Base-by-base conservation (phyloP, 1,140 invertebrate genomes). In the Formica exsecta region DNA sequence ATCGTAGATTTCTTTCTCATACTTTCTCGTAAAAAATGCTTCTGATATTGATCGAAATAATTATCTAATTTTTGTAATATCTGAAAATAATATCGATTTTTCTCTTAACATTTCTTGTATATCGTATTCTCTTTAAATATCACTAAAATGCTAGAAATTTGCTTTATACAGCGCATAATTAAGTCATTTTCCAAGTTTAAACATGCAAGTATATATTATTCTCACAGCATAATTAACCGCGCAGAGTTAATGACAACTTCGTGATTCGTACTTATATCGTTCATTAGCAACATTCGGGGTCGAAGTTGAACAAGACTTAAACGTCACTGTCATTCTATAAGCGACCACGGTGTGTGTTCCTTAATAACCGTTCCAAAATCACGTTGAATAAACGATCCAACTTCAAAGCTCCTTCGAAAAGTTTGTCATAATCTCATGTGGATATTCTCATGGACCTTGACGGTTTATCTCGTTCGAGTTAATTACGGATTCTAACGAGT, bases 381-480 rank as follows among this genome's bases (percentile, higher is more conserved):
- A 19, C n/a, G 44, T 66, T 25, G 38, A 38, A 59, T 25, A 32
- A 81, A 71, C 79, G 77, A 59, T 32, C 16, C 38, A 61, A 83
- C 79, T 73, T 83, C n/a, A 38, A 44, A 83, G 7, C 38, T 62
- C 19, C 68, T 73, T 83, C 44, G 25, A 61, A 25, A n/a, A 22
- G 68, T 62, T 38, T 19, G 68, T 62, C 54, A 48, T 80, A 57
- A 80, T 80, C 77, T 73, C 54, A 73, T 61, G 19, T 66, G 79
- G 54, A 51, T 13, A 25, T 59, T 11, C 51, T 51, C 25, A 32
- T 5, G 62, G 5, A 70, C 3, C 29, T 25, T 65, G 25, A 61
- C 65, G 77, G 51, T 81, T 57, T 71, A 59, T 71, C 54, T 83
- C 29, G 66, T 57, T 61, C 38, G 36, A 2, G 25, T 36, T 83